Evolutionary conservation across 2,888 invertebrate genomes (phyloP).

Genomic region (Chesias legatella): DNA sequence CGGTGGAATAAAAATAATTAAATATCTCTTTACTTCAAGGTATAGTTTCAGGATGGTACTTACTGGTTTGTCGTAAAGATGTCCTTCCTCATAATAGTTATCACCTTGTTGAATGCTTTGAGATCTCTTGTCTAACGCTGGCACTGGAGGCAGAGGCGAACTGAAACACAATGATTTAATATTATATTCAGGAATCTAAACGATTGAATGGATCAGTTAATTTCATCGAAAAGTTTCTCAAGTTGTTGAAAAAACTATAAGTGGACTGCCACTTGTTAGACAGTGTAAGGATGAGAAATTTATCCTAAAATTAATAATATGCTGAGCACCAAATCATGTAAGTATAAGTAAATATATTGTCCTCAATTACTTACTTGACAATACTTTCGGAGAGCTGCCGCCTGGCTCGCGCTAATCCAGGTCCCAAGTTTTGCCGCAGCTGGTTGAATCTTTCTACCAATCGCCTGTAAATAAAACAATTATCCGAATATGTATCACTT

Average conservation of each 20-base stretch:
- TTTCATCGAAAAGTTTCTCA: too few relatives aligned
- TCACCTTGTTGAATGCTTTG: conserved; percentile 75
- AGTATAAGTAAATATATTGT: too few relatives aligned
- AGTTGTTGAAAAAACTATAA: too few relatives aligned
- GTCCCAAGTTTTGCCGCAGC: conserved; percentile 88
- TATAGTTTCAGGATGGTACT: conserved; percentile 28
- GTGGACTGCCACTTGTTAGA: too few relatives aligned
- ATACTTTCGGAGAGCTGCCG: conserved; percentile 89
- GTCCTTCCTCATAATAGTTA: conserved; percentile 81
- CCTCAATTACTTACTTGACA: conserved; percentile 82
- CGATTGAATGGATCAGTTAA: too few relatives aligned
- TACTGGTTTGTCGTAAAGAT: conserved; percentile 89
- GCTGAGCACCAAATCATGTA: too few relatives aligned
- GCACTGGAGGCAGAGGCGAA: conserved; percentile 90
- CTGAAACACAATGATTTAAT: conserved; percentile 54
- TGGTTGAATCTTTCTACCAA: conserved; percentile 93
- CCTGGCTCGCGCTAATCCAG: conserved; percentile 80
- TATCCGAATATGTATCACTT: too few relatives aligned
- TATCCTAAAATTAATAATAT: too few relatives aligned
- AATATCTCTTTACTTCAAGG: too few relatives aligned
- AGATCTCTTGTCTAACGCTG: conserved; percentile 83
- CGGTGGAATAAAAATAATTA: too few relatives aligned
- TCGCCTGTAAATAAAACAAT: conserved; percentile 73
- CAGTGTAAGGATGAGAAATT: too few relatives aligned
- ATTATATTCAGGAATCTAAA: conserved; percentile 2